Percentiles rank a stretch among this genome's conserved stretches.
Conservation (phyloP, 2,797 vertebrate genomes). For the Amazona ochrocephala region DNA sequence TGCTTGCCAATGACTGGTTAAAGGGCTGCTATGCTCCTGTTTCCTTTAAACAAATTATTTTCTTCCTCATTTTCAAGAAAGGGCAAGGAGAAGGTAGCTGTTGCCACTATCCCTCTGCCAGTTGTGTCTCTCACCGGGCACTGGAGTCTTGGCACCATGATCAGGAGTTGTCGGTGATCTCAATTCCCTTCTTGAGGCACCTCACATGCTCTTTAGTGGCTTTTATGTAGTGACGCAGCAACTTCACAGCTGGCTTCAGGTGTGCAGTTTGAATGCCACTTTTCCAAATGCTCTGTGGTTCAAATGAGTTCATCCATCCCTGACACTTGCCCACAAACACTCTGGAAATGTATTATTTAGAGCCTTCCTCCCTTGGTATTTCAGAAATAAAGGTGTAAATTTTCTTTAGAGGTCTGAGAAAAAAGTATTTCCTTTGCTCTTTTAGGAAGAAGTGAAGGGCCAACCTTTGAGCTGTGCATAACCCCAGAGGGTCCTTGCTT, state of each 20-base stretch:
- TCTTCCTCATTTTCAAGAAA: neutral
- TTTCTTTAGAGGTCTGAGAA: constrained; percentile 3
- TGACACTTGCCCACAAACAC: constrained; percentile 25
- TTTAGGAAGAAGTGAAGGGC: constrained; percentile 44
- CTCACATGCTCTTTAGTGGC: neutral
- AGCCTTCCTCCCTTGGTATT: neutral
- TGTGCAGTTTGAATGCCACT: constrained; percentile 33
- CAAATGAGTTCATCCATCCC: constrained; percentile 44
- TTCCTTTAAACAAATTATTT: neutral
- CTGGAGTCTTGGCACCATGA: neutral
- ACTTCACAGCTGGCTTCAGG: constrained; percentile 45
- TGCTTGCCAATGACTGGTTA: neutral
- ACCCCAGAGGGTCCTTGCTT: constrained; percentile 34
- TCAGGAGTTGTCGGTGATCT: neutral
- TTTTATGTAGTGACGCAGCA: neutral
- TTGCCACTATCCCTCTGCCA: neutral
- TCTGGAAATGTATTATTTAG: constrained; percentile 67
- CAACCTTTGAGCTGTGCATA: neutral
- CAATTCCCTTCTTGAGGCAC: neutral
- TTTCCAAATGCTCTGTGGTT: constrained; percentile 19
- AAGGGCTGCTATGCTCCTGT: neutral
- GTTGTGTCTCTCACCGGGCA: neutral
- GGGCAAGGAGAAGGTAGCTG: neutral
- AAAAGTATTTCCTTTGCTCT: neutral
- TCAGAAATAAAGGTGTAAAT: constrained; percentile 44